Evolutionary conservation across 2,113 vertebrate genomes (phyloP), one percentile per base, ranked within the genome.

Genomic region (Coreoperca whiteheadi): DNA sequence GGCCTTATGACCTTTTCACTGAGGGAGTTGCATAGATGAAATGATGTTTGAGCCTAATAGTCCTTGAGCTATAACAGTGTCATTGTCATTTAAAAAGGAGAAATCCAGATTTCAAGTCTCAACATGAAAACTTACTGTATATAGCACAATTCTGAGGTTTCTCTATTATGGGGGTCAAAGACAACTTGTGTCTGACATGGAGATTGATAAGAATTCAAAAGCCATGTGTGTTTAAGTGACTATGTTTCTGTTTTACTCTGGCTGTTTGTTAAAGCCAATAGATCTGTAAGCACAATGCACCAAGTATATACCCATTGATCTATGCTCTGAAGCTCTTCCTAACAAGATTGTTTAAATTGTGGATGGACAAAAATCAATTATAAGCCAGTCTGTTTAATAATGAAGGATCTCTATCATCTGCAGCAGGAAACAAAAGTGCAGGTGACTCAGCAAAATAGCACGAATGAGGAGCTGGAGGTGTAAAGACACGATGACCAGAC

Each of bases 331-430:
- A 46, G 32, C 46, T 32, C 59, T 18, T 30, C 37, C 37, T 70
- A 68, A 1, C 2, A 59, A 18, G 56, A 46, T 43, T 67, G 50
- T 66, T 82, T 76, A 48, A 63, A 37, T 72, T 63, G 57, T 18
- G 4, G 37, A 51, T 34, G 28, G 41, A 76, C 54, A 61, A 80
- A 85, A 80, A 85, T 82, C 39, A 77, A 69, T 80, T 48, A 30
- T 61, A 82, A 73, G 72, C 6, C 34, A 71, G n/a, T 30, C 74
- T 81, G 39, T 68, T 64, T 39, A 75, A 76, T 77, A 79, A 78
- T 79, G 46, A 69, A 73, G 63, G 51, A 46, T 53, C 23, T 67
- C 30, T 64, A 11, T 65, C 2, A 7, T 67, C 46, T 46, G 59
- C 84, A 56, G 68, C n/a, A 39, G 56, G 39, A 82, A 57, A 60